Conservation (phyloP, 2,888 invertebrate genomes). For the Gandaritis pyraliata region DNA sequence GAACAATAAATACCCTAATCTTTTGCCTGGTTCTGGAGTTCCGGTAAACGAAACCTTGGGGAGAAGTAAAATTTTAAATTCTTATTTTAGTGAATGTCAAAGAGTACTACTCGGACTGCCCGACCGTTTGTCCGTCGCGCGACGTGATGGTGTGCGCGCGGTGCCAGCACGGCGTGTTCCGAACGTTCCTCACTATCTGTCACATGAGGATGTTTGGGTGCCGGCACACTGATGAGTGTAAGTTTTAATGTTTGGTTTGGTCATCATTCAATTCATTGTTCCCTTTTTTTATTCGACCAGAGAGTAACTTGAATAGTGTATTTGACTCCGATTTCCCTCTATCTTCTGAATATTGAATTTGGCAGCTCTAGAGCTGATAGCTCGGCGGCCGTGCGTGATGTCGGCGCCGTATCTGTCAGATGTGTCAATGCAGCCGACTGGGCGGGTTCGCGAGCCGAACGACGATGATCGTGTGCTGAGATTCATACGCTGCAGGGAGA, state of each 20-base stretch:
- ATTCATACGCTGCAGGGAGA: conserved; percentile 48
- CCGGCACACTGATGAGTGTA: conserved; percentile 35
- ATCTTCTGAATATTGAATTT: background rate
- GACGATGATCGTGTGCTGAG: conserved; percentile 52
- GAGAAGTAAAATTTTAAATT: too few species aligned
- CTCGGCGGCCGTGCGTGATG: conserved; percentile 55
- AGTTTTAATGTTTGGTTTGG: too few species aligned
- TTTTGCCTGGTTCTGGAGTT: too few species aligned
- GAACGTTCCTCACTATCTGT: conserved; percentile 62
- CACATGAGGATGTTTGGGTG: conserved; percentile 65
- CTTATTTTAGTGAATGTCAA: conserved; percentile 30
- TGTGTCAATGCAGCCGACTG: conserved; percentile 30
- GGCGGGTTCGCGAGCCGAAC: conserved; percentile 32
- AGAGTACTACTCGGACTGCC: conserved; percentile 50
- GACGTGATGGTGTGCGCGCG: conserved; percentile 61
- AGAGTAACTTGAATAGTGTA: too few species aligned
- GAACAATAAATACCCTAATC: too few species aligned
- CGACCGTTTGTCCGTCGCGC: conserved; percentile 50
- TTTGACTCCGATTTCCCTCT: too few species aligned
- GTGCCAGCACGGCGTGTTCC: conserved; percentile 58
- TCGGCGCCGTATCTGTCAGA: conserved; percentile 56
- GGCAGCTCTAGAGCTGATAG: conserved; percentile 54
- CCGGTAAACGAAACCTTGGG: too few species aligned
- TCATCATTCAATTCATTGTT: too few species aligned
- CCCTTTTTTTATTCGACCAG: too few species aligned